Evolutionary conservation across 2,113 vertebrate species (phyloP).

Genomic region (Redunca redunca): DNA sequence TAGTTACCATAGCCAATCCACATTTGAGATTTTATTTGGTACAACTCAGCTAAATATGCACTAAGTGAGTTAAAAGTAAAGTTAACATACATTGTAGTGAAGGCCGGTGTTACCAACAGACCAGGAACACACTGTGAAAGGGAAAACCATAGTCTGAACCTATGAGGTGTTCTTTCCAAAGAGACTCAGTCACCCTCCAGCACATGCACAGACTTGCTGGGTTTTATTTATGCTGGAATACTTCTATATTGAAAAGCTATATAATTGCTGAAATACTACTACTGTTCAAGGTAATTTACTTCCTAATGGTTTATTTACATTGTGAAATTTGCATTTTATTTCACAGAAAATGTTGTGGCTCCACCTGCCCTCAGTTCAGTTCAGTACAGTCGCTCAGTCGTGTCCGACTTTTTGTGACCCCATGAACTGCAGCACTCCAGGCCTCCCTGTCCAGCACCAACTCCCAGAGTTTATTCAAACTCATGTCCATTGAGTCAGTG

Average conservation of each 20-base stretch:
- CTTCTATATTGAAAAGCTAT: constrained; percentile 52
- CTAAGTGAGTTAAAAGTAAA: constrained; percentile 66
- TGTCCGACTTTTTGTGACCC: background rate
- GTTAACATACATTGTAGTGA: constrained; percentile 64
- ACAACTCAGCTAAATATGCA: constrained; percentile 57
- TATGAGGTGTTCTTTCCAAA: background rate
- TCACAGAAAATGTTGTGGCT: constrained; percentile 71
- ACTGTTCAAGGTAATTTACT: constrained; percentile 78
- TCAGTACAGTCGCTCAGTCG: background rate
- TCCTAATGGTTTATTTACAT: constrained; percentile 76
- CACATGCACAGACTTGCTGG: background rate
- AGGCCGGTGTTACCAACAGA: constrained; percentile 49
- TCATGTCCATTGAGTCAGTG: background rate
- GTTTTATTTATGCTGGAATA: constrained; percentile 66
- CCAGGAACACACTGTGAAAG: constrained; percentile 46
- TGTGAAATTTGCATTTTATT: constrained; percentile 77
- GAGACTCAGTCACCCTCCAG: background rate
- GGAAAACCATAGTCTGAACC: constrained; percentile 27
- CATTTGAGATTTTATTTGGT: constrained; percentile 68
- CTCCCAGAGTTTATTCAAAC: background rate
- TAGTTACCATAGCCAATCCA: constrained; percentile 71
- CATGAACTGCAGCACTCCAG: background rate
- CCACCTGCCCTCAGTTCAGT: constrained; percentile 58
- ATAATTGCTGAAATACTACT: constrained; percentile 75
- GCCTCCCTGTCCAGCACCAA: background rate